phyloP scores from a whole-genome alignment of 2,797 vertebrate species.

The Cottoperca gobio region DNA sequence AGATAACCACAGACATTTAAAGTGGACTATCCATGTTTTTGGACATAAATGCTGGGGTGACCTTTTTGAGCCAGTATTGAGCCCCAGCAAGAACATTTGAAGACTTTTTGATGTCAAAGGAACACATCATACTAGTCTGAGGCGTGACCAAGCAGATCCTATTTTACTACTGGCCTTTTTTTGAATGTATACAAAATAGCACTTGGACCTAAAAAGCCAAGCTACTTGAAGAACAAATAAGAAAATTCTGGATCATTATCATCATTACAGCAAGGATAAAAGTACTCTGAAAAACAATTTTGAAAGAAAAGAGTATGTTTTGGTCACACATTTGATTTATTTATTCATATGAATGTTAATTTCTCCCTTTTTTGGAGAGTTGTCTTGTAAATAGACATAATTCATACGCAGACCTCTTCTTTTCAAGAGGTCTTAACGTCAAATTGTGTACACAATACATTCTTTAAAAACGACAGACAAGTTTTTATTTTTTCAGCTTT shows the following conservation, averaged over 20 bases:
- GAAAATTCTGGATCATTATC: constrained; percentile 23
- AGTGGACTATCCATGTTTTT: constrained; percentile 18
- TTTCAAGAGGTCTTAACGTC: constrained; percentile 80
- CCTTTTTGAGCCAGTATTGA: constrained; percentile 39
- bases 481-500: constrained; percentile 58
- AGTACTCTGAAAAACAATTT: constrained; percentile 22
- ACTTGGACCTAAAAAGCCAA: constrained; percentile 37
- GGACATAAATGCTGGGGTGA: constrained; percentile 4
- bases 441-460: constrained; percentile 52
- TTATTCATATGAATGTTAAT: constrained; percentile 84
- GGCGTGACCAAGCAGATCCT: constrained; percentile 31
- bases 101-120: constrained; percentile 15
- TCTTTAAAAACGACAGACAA: constrained; percentile 50
- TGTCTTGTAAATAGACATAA: constrained; percentile 80
- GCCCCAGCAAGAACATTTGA: constrained; percentile 24
- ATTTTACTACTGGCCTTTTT: constrained; percentile 46
- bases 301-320: constrained; percentile 43
- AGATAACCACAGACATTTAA: constrained; percentile 22
- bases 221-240: constrained; percentile 9
- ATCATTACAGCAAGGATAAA: constrained; percentile 18
- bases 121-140: constrained; percentile 25
- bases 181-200: constrained; percentile 63
- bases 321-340: constrained; percentile 75
- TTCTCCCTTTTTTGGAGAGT: constrained; percentile 85
- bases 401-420: constrained; percentile 77